Evolutionary conservation across 2,797 vertebrate genomes (phyloP), one percentile per base, ranked within the genome.

Genomic region (Fistularia commersonii): DNA sequence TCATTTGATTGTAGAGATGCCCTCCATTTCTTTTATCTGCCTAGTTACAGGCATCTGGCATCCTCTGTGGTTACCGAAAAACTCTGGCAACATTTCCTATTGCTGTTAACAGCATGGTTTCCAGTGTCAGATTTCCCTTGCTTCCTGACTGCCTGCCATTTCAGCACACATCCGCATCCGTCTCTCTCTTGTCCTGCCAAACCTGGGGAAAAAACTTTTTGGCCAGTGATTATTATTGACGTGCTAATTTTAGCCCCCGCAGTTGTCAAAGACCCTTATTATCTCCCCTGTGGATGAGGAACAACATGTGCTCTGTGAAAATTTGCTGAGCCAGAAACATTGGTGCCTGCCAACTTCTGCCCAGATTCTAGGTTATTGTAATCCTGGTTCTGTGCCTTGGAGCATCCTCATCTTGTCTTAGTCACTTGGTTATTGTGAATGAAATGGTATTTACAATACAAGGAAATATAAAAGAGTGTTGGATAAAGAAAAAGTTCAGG

Each of bases 201-300:
- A 63, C 60, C 48, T 68, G 55, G 66, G 74, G 50, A 73, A 69
- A 78, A 73, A 78, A 83, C 62, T 56, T 58, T 62, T 51, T 44
- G 55, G 66, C 65, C 63, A 58, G 54, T 69, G 65, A 66, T 84
- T 79, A 82, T 84, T 74, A 81, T 79, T 79, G 65, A 71, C 61
- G 45, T 57, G 74, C 76, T 88, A 81, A 84, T 83, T 88, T 86
- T 81, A 85, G 75, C 73, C 51, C 44, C 42, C 49, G 57, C 60
- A 50, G 42, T 76, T 37, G 34, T 75, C 61, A 67, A 38, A 77
- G 73, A 57, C 51, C 51, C 59, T 68, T 45, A 72, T 69, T 79
- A 64, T 72, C 48, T 66, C 13, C 54, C 52, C 38, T 64, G 34
- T 39, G 45, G 54, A 75, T 61, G 52, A 69, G 76, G 51, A 15